Percentiles rank a stretch among this genome's conserved stretches.
Evolutionary conservation across 1,140 invertebrate species (phyloP).

Genomic region (Coboldia fuscipes): DNA sequence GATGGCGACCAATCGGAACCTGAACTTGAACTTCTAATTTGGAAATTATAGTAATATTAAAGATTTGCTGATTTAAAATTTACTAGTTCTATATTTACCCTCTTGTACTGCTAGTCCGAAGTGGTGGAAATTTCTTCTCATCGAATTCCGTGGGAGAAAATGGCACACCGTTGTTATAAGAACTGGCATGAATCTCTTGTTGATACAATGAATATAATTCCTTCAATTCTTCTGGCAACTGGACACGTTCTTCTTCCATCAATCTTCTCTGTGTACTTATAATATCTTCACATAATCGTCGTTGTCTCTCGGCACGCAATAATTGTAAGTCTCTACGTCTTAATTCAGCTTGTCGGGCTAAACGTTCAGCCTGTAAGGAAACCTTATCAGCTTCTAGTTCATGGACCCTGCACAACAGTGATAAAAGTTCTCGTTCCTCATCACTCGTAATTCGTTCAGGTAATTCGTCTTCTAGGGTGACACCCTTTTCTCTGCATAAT

Average conservation of each 20-base stretch:
- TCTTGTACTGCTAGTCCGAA: constrained; percentile 18
- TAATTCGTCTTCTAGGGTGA: constrained; percentile 65
- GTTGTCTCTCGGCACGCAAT: constrained; percentile 60
- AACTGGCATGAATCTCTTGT: constrained; percentile 57
- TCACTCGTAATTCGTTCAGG: constrained; percentile 62
- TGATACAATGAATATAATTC: constrained; percentile 73
- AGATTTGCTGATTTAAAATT: neutral
- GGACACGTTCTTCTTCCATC: constrained; percentile 53
- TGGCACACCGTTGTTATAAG: constrained; percentile 16
- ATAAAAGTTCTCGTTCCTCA: constrained; percentile 67
- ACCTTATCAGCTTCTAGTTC: constrained; percentile 83
- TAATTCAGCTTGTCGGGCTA: constrained; percentile 67
- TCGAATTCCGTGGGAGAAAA: constrained; percentile 6
- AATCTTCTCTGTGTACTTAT: constrained; percentile 67
- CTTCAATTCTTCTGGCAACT: constrained; percentile 52
- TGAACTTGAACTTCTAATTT: constrained; percentile 13
- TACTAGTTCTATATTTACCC: constrained; percentile 9
- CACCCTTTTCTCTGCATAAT: constrained; percentile 45
- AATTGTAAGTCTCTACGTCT: constrained; percentile 62
- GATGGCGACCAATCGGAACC: constrained; percentile 20
- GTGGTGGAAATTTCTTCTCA: constrained; percentile 19
- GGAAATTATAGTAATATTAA: neutral
- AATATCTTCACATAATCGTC: constrained; percentile 75
- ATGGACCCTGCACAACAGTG: constrained; percentile 66
- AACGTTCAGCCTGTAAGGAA: constrained; percentile 65